Evolutionary conservation across 2,797 vertebrate genomes (phyloP), one percentile per base, ranked within the genome.

Genomic region (Delichon dasypus): DNA sequence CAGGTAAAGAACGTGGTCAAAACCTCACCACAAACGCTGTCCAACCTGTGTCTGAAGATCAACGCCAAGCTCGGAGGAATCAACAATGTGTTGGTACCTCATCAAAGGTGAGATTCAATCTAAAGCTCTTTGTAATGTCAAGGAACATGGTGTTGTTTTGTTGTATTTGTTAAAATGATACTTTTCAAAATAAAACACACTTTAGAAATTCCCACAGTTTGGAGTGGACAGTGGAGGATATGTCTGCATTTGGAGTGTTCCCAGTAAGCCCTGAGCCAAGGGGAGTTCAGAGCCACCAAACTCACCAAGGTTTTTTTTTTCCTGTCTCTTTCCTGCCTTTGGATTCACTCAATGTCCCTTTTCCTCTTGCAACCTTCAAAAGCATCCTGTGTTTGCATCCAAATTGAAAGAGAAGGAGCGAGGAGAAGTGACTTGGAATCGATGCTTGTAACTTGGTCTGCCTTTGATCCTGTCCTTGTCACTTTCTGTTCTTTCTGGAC

Each of bases 1-100:
- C 99, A 99, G 96, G 99, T 99, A 97, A 99, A 99, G 98, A 99
- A 99, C 6, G 99, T 99, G 67, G 99, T 99, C 89, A 99, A 99
- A 98, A 99, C 99, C 13, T 99, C 99, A 44, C 99, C 99, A 16
- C 99, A 99, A 97, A 99, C 99, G 0, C 98, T 99, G 76, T 99
- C 99, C 91, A 99, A 99, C 97, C 98, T 99, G 96, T 99, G 99
- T 97, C 98, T 99, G 97, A 99, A 99, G 98, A 99, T 99, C 97
- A 99, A 99, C 13, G 99, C 99, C 94, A 99, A 99, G 97, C 98
- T 99, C 4, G 99, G 99, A 55, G 99, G 99, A 94, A 99, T 99
- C 97, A 99, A 99, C 98, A 99, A 99, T 8, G 99, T 99, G 76
- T 98, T 99, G 84, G 99, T 99, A 71, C 99, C 99, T 91, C 99